A percentile compares a stretch with the other conserved stretches of the same genome.
phyloP scores from a whole-genome alignment of 2,888 invertebrate genomes.

The Hoplodrina ambigua region DNA sequence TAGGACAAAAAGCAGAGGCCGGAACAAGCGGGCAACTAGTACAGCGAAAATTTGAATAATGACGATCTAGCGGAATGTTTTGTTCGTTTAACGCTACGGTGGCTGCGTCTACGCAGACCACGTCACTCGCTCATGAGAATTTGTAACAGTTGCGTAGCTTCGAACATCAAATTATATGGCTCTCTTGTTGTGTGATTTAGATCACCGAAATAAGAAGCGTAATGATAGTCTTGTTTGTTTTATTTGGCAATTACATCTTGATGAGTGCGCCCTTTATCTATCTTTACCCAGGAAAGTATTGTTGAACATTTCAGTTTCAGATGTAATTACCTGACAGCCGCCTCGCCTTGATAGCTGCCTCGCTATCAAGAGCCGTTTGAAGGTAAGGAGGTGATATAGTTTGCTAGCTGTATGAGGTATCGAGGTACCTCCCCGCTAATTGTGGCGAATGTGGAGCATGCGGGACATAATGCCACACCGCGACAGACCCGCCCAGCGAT shows the following conservation, averaged over 20 bases:
- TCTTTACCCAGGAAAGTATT: conserved; percentile 1
- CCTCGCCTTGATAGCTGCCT: conserved; percentile 34
- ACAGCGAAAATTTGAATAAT: conserved; percentile 90
- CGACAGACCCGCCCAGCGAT: conserved; percentile 66
- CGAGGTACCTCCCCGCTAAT: conserved; percentile 71
- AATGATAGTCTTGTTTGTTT: conserved; percentile 48
- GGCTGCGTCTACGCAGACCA: conserved; percentile 74
- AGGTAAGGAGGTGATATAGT: conserved; percentile 45
- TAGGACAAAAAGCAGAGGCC: conserved; percentile 88
- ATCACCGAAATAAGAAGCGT: conserved; percentile 30
- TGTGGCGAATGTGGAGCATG: conserved; percentile 79
- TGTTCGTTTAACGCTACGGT: conserved; percentile 86
- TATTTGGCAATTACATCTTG: conserved; percentile 37
- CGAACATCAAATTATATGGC: conserved; percentile 49
- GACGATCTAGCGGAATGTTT: conserved; percentile 88
- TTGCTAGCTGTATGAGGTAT: conserved; percentile 55
- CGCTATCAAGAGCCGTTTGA: conserved; percentile 45
- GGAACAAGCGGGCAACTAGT: conserved; percentile 89
- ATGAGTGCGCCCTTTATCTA: neutral
- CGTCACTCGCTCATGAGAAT: conserved; percentile 70
- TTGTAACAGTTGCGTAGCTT: conserved; percentile 70
- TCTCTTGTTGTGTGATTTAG: conserved; percentile 49
- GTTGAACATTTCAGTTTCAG: conserved; percentile 27
- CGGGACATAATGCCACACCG: conserved; percentile 82
- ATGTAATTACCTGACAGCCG: conserved; percentile 8